Evolutionary conservation across 2,888 invertebrate species (phyloP).

Genomic region (Caenorhabditis angaria): DNA sequence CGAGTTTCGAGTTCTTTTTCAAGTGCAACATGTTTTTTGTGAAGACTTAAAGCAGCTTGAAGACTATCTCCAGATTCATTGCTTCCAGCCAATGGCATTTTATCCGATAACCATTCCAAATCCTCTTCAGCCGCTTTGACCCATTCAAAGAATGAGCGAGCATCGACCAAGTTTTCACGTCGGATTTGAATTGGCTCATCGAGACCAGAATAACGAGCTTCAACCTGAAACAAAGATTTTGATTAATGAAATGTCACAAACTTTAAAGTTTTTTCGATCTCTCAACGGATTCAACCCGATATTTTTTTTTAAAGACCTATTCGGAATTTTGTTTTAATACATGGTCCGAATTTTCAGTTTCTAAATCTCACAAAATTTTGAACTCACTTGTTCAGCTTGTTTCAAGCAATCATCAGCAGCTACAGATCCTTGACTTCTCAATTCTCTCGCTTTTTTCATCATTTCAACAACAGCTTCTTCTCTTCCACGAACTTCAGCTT

Average conservation of each 20-base stretch:
- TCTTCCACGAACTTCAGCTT: conserved; percentile 62
- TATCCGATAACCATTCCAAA: conserved; percentile 88
- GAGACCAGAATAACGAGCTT: conserved; percentile 76
- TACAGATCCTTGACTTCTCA: conserved; percentile 46
- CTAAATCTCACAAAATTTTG: too few relatives aligned
- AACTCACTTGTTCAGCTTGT: conserved; percentile 74
- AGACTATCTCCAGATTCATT: conserved; percentile 86
- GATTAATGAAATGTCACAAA: not conserved
- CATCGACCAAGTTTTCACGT: conserved; percentile 89
- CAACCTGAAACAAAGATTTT: conserved; percentile 76
- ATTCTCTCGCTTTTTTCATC: conserved; percentile 73
- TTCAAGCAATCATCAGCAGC: conserved; percentile 76
- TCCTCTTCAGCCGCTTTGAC: conserved; percentile 91
- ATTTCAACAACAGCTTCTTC: conserved; percentile 59
- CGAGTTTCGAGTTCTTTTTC: conserved; percentile 78
- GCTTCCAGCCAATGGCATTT: conserved; percentile 86
- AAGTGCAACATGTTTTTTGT: conserved; percentile 90
- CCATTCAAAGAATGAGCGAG: conserved; percentile 87
- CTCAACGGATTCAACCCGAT: too few relatives aligned
- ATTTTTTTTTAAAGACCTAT: too few relatives aligned
- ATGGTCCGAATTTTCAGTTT: not conserved
- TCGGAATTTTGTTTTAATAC: too few relatives aligned
- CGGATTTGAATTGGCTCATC: conserved; percentile 75
- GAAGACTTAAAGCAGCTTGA: conserved; percentile 83
- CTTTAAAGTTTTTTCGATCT: too few relatives aligned